Conservation (phyloP, 2,797 vertebrate species). For the Hozukius guyotensis region DNA sequence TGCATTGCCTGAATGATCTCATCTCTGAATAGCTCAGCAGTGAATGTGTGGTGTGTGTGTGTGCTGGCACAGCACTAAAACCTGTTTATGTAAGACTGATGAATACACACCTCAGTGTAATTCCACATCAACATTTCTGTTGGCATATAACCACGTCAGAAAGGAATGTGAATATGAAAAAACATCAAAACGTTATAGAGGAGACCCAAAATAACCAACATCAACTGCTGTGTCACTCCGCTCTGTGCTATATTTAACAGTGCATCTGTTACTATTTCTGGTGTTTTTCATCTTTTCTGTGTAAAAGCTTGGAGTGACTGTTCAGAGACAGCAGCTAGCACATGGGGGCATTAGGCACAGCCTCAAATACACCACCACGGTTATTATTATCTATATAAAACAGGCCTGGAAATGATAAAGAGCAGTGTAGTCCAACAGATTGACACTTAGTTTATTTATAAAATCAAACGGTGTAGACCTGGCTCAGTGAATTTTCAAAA, state of each 20-base stretch:
- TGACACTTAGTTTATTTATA: slow-evolving; percentile 84
- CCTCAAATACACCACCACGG: slow-evolving; percentile 21
- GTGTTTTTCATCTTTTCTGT: slow-evolving; percentile 24
- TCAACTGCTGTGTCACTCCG: slow-evolving; percentile 17
- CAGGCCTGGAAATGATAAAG: not conserved
- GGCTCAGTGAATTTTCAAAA: slow-evolving; percentile 81
- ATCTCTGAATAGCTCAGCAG: not conserved
- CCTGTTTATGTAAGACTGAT: slow-evolving; percentile 19
- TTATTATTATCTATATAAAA: slow-evolving; percentile 14
- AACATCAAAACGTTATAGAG: not conserved
- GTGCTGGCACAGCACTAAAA: slow-evolving; percentile 6
- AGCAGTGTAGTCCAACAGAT: slow-evolving; percentile 41
- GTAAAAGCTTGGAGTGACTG: slow-evolving; percentile 3
- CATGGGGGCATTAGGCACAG: not conserved
- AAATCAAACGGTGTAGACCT: slow-evolving; percentile 81
- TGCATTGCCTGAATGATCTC: not conserved
- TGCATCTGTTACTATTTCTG: slow-evolving; percentile 29
- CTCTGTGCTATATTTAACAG: slow-evolving; percentile 46
- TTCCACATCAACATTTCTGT: slow-evolving; percentile 2
- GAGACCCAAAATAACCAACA: slow-evolving; percentile 5
- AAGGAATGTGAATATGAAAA: not conserved
- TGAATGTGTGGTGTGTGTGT: not conserved
- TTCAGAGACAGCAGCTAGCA: slow-evolving; percentile 1
- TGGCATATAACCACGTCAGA: not conserved
- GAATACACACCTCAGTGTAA: not conserved